Evolutionary conservation across 2,888 invertebrate species (phyloP).

Genomic region (Drosophila nr. fundita): DNA sequence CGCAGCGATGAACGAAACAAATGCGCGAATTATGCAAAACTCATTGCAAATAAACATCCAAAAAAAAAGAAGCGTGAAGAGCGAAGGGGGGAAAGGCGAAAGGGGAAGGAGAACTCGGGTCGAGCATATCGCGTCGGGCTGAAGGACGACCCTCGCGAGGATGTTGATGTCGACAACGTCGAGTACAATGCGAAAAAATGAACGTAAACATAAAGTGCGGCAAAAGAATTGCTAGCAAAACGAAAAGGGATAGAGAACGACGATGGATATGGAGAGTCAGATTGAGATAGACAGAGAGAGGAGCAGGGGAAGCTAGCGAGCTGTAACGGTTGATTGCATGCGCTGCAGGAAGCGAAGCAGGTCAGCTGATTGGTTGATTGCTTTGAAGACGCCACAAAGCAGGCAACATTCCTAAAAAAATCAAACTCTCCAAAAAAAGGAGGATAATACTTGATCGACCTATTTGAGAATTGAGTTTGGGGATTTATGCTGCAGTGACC

Average conservation of each 20-base stretch:
- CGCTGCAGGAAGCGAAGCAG: constrained; percentile 63
- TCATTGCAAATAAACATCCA: constrained; percentile 76
- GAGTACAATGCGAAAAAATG: constrained; percentile 69
- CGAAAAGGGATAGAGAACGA: constrained; percentile 23
- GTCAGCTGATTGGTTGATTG: constrained; percentile 79
- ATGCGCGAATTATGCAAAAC: constrained; percentile 80
- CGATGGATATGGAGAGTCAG: constrained; percentile 12
- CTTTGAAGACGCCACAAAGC: constrained; percentile 55
- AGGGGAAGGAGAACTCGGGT: not conserved
- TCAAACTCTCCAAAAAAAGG: not conserved
- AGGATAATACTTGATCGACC: constrained; percentile 20
- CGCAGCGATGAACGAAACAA: constrained; percentile 65
- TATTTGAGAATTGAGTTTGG: constrained; percentile 6
- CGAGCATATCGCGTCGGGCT: constrained; percentile 16
- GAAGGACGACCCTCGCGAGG: constrained; percentile 67
- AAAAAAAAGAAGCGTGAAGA: constrained; percentile 25
- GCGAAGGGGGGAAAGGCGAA: not conserved
- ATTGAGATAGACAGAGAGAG: not conserved
- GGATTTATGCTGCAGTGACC: not conserved
- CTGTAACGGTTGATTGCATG: constrained; percentile 73
- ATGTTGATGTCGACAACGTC: constrained; percentile 76
- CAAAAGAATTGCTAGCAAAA: constrained; percentile 60
- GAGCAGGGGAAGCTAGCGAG: constrained; percentile 20
- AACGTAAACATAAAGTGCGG: constrained; percentile 76
- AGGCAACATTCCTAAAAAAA: constrained; percentile 36